Evolutionary conservation across 1,140 invertebrate genomes (phyloP).

Genomic region (Temnothorax longispinosus): DNA sequence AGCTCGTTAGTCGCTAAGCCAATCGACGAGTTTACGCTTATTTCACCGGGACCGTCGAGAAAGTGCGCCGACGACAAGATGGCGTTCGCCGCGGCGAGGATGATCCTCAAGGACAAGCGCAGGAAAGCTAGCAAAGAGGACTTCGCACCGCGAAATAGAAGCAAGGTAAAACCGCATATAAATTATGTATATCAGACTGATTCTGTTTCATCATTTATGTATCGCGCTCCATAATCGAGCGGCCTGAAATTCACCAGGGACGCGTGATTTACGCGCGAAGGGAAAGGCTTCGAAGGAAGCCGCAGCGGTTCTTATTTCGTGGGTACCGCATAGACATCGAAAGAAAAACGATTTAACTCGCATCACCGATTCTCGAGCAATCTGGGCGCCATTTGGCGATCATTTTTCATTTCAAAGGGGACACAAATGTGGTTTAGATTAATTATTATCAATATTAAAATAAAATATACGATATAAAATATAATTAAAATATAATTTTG

Average conservation of each 20-base stretch:
- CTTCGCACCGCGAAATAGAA: conserved; percentile 90
- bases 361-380: neutral
- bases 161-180: conserved; percentile 89
- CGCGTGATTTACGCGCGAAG: neutral
- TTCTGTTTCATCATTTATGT: neutral
- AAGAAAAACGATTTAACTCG: conserved; percentile 17
- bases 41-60: conserved; percentile 10
- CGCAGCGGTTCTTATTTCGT: neutral
- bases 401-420: neutral
- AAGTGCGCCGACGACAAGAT: conserved; percentile 84
- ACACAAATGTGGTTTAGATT: neutral
- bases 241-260: neutral
- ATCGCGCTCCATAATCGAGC: neutral
- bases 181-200: neutral
- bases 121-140: conserved; percentile 93
- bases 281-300: neutral
- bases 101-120: conserved; percentile 93
- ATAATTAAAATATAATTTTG: neutral
- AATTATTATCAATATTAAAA: neutral
- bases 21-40: conserved; percentile 4
- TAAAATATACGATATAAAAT: neutral
- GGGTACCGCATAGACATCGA: neutral
- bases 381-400: neutral
- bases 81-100: conserved; percentile 93
- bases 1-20: conserved; percentile 35